Base-by-base conservation (phyloP, 2,113 vertebrate genomes). In the Nymphicus hollandicus region DNA sequence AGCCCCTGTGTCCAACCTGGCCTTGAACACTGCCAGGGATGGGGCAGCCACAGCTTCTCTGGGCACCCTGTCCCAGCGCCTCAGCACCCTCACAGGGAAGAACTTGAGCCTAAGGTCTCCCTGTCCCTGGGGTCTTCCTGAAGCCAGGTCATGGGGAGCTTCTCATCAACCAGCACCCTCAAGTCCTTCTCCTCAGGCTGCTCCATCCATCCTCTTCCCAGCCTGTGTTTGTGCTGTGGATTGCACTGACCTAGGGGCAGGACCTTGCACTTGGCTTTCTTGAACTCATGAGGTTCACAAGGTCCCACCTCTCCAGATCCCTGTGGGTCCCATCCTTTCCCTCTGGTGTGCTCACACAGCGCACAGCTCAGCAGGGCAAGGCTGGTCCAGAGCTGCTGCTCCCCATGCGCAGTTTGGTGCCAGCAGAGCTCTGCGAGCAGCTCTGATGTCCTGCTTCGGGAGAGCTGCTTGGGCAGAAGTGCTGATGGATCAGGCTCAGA, bases 391-490 rank as follows among this genome's bases (percentile, higher is more conserved):
- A 58, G 60, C 11, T 2, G 7, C 68, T 11, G 68, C 44, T 60
- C 44, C 41, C 17, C 49, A 12, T 31, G 68, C 13, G 9, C 33
- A n/a, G 56, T 58, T 24, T 24, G n/a, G 56, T 81, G 76, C 52
- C 11, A 4, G n/a, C 53, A n/a, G 24, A 14, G 7, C 10, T 14
- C 19, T n/a, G n/a, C 31, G 4, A 1, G 23, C 39, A 17, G 35
- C 37, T 39, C 50, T 2, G 0, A 6, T 1, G 0, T 58, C 17
- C 0, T 11, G 27, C 39, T n/a, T 43, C 0, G 0, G 69, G 58
- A 20, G 70, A 56, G 43, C 79, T 15, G 22, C 11, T 39, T 1
- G 6, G 81, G 49, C 24, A 69, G 49, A 5, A 19, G 43, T 39
- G 27, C 46, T 35, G 74, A 23, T 6, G 17, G 18, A 8, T 11